Evolutionary conservation across 2,797 vertebrate species (phyloP).

Genomic region (Enteromius thamalakanensis): DNA sequence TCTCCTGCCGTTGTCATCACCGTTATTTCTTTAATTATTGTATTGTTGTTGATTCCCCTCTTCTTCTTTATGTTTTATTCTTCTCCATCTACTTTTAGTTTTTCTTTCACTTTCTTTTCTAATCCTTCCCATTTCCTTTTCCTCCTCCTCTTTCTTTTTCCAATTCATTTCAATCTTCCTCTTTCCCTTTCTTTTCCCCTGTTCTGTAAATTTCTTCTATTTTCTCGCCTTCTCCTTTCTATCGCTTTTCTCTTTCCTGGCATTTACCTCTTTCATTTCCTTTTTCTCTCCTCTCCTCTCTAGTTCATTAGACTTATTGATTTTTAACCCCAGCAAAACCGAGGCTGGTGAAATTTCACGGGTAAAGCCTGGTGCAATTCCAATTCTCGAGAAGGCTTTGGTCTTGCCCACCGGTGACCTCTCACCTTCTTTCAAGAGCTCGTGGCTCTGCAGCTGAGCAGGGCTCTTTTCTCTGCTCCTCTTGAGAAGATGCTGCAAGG

Average conservation of each 20-base stretch:
- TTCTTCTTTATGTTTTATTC: neutral
- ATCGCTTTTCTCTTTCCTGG: neutral
- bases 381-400: neutral
- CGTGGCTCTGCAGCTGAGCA: constrained; percentile 32
- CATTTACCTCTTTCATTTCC: neutral
- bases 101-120: no score
- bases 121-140: no score
- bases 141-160: neutral
- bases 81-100: no score
- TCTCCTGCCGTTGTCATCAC: neutral
- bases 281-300: neutral
- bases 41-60: neutral
- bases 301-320: constrained; percentile 7
- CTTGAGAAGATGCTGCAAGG: constrained; percentile 41
- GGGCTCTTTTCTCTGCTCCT: constrained; percentile 41
- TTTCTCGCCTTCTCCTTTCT: neutral
- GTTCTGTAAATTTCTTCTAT: no score
- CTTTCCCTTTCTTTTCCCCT: neutral
- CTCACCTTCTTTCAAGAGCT: constrained; percentile 36
- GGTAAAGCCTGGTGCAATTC: constrained; percentile 18
- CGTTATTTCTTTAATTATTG: neutral
- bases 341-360: neutral
- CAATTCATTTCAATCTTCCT: neutral
- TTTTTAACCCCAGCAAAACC: neutral
- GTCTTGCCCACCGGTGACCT: constrained; percentile 21